phyloP scores from a whole-genome alignment of 2,113 vertebrate species.

The Bostrychus sinensis region DNA sequence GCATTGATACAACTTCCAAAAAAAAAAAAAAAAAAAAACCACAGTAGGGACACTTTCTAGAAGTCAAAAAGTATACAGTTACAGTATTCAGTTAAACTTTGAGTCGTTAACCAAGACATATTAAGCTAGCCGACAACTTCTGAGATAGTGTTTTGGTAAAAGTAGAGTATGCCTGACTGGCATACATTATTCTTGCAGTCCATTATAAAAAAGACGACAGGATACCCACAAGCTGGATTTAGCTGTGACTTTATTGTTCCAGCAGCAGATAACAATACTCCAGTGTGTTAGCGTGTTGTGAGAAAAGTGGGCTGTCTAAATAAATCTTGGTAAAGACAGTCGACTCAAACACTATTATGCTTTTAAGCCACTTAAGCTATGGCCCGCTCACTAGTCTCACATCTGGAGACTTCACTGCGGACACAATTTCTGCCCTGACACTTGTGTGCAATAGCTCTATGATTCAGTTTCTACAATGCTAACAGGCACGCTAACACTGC shows the following conservation, averaged over 20 bases:
- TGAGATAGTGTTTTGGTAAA: too few relatives aligned
- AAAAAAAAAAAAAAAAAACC: too few relatives aligned
- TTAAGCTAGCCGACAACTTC: too few relatives aligned
- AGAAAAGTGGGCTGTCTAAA: conserved; percentile 13
- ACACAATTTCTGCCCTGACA: conserved; percentile 4
- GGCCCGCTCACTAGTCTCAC: neutral
- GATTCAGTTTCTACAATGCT: conserved; percentile 12
- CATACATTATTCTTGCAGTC: neutral
- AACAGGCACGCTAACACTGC: conserved; percentile 5
- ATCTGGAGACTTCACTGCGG: conserved; percentile 15
- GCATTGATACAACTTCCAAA: too few relatives aligned
- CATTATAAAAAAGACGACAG: neutral
- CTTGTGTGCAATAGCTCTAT: neutral
- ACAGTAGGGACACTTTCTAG: too few relatives aligned
- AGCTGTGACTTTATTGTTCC: conserved; percentile 6
- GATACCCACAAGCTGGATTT: neutral
- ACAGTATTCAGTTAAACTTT: too few relatives aligned
- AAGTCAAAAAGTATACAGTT: too few relatives aligned
- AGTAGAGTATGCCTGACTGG: too few relatives aligned
- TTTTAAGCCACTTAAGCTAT: conserved; percentile 15
- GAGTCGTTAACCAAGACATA: too few relatives aligned
- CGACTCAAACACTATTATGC: neutral
- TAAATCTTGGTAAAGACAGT: conserved; percentile 23
- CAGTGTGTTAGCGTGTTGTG: conserved; percentile 1
- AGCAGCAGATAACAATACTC: neutral